phyloP scores from a whole-genome alignment of 53 echinoderm and acorn worm genomes.

The Crossaster papposus region DNA sequence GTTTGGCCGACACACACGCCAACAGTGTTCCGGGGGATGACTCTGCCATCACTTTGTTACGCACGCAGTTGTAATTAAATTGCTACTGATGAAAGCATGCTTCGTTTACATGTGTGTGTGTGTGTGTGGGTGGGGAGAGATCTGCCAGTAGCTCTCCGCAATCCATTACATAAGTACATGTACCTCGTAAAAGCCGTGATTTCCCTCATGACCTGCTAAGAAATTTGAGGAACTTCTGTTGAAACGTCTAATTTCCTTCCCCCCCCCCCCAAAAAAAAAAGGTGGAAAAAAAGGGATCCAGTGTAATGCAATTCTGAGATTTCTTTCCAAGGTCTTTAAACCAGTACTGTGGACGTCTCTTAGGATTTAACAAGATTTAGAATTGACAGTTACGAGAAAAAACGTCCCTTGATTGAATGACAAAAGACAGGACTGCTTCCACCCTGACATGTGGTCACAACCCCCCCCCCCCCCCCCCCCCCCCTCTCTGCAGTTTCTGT shows the following conservation, averaged over 20 bases:
- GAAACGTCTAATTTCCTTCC: not conserved
- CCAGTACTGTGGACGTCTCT: constrained; percentile 13
- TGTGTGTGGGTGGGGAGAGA: no score
- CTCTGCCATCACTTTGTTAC: not conserved
- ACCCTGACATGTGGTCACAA: constrained; percentile 2
- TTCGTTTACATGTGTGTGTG: no score
- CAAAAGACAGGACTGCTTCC: not conserved
- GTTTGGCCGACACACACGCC: not conserved
- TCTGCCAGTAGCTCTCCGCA: not conserved
- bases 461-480: not conserved
- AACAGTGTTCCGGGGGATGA: not conserved
- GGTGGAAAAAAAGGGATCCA: not conserved
- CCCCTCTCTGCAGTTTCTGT: not conserved
- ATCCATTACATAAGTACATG: not conserved
- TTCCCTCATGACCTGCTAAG: not conserved
- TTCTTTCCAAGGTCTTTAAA: constrained; percentile 14
- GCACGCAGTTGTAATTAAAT: not conserved
- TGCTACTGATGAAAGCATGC: not conserved
- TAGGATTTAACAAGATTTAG: not conserved
- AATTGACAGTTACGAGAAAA: constrained; percentile 21
- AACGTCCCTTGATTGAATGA: constrained; percentile 21
- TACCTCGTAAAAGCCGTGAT: not conserved
- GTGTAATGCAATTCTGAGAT: not conserved
- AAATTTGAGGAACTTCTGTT: not conserved
- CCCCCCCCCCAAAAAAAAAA: not conserved